These are phyloP conservation scores for Cryptosula pallasiana DNA, from an alignment of 2,888 invertebrate species.

Conservation along the genomic window DNA sequence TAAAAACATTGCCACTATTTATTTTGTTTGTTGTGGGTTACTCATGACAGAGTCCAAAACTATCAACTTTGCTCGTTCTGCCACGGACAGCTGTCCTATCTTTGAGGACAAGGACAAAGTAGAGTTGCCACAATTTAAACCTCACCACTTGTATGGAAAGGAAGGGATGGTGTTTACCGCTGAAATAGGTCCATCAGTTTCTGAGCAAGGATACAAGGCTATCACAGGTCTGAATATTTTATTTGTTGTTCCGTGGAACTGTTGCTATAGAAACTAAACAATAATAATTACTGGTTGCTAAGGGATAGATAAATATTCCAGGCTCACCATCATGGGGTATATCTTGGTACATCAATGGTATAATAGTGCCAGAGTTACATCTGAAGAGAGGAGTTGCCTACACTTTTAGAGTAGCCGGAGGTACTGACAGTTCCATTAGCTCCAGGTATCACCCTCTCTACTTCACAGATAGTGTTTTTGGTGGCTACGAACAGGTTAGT, in stretches of 20 bases:
- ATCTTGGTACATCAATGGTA: conserved; percentile 87
- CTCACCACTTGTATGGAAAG: conserved; percentile 6
- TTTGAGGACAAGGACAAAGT: background rate
- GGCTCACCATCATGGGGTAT: conserved; percentile 58
- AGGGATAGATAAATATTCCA: too few species aligned
- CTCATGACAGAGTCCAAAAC: background rate
- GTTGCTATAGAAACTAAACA: too few species aligned
- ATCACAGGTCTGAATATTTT: background rate
- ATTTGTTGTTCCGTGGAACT: too few species aligned
- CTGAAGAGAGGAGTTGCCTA: conserved; percentile 81
- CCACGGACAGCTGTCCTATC: background rate
- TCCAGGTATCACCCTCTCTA: conserved; percentile 86
- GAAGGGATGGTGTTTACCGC: background rate
- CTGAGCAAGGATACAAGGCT: conserved; percentile 12
- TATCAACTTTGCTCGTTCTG: background rate
- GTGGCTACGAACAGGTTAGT: too few species aligned
- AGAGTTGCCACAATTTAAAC: background rate
- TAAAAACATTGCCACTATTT: too few species aligned
- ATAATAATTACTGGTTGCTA: too few species aligned
- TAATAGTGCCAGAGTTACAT: conserved; percentile 80
- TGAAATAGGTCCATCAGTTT: background rate
- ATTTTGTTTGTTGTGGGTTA: too few species aligned
- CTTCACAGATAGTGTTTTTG: conserved; percentile 78
- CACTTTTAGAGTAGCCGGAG: conserved; percentile 80
- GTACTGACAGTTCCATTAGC: conserved; percentile 72